Evolutionary conservation across 64 coral and sea anemone genomes (phyloP).

Genomic region (Acropora yongei): DNA sequence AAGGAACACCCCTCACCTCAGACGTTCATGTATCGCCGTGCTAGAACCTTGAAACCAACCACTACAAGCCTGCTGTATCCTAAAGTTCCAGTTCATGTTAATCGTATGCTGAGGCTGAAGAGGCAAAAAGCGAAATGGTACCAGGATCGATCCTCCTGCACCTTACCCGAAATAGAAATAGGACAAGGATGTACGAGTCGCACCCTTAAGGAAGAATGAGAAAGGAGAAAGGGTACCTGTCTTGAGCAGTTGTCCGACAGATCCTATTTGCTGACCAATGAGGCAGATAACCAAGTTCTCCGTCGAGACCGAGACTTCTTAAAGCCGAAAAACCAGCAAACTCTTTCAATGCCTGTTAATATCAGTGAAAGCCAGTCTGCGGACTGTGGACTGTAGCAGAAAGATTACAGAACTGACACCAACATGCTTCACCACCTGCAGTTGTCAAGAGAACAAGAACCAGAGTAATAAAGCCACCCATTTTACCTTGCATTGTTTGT

Average conservation of each 20-base stretch:
- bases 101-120: background rate
- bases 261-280: conserved; percentile 56
- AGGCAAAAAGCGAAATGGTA: background rate
- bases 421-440: background rate
- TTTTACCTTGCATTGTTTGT: no score
- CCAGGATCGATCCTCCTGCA: background rate
- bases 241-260: conserved; percentile 67
- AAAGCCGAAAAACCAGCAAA: conserved; percentile 20
- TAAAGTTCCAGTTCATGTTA: background rate
- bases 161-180: conserved; percentile 59
- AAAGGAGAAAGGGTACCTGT: conserved; percentile 58
- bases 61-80: background rate
- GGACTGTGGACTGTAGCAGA: background rate
- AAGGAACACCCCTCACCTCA: conserved; percentile 20
- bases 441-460: background rate
- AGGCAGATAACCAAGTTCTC: conserved; percentile 28
- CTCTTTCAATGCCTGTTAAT: background rate
- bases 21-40: background rate
- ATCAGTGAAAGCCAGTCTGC: background rate
- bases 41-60: conserved; percentile 5
- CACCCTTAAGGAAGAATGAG: conserved; percentile 27
- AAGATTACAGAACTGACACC: background rate
- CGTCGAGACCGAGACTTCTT: conserved; percentile 31
- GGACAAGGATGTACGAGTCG: conserved; percentile 66
- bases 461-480: background rate